Evolutionary conservation across 1,140 invertebrate genomes (phyloP).

Genomic region (Drosophila kohkoa): DNA sequence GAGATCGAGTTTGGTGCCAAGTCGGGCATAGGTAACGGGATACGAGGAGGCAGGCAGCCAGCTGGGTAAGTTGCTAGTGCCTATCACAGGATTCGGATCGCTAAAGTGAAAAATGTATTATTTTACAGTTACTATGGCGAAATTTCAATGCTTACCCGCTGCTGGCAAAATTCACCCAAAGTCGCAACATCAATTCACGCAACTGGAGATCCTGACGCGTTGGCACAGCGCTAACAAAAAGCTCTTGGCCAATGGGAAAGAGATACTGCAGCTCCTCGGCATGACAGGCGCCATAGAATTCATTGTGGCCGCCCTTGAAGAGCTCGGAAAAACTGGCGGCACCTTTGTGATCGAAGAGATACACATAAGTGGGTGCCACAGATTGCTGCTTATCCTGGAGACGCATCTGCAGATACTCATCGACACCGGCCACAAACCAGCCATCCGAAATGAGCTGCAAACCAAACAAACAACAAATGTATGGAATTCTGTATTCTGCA

Average conservation of each 20-base stretch:
- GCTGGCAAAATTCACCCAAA: slow-evolving; percentile 90
- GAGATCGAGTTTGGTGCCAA: slow-evolving; percentile 79
- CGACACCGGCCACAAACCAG: slow-evolving; percentile 88
- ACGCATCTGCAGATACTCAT: slow-evolving; percentile 87
- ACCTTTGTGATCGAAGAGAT: slow-evolving; percentile 88
- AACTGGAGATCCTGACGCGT: slow-evolving; percentile 85
- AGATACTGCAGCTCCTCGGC: slow-evolving; percentile 91
- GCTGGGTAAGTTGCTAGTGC: slow-evolving; percentile 71
- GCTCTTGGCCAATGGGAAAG: slow-evolving; percentile 88
- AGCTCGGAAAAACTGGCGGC: slow-evolving; percentile 89
- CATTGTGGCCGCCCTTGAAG: slow-evolving; percentile 87
- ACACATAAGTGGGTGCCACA: slow-evolving; percentile 87
- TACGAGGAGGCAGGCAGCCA: slow-evolving; percentile 85
- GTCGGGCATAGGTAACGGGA: slow-evolving; percentile 84
- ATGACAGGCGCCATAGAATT: slow-evolving; percentile 89
- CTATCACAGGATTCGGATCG: slow-evolving; percentile 85
- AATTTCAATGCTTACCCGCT: slow-evolving; percentile 86
- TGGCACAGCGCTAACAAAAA: slow-evolving; percentile 86
- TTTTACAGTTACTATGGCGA: background rate
- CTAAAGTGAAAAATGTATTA: slow-evolving; percentile 60
- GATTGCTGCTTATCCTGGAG: slow-evolving; percentile 81
- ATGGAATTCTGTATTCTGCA: background rate
- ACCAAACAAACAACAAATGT: background rate
- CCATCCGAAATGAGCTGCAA: slow-evolving; percentile 89
- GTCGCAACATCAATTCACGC: slow-evolving; percentile 86